Evolutionary conservation across 2,797 vertebrate genomes (phyloP), one percentile per base, ranked within the genome.

Genomic region (Ataeniobius toweri): DNA sequence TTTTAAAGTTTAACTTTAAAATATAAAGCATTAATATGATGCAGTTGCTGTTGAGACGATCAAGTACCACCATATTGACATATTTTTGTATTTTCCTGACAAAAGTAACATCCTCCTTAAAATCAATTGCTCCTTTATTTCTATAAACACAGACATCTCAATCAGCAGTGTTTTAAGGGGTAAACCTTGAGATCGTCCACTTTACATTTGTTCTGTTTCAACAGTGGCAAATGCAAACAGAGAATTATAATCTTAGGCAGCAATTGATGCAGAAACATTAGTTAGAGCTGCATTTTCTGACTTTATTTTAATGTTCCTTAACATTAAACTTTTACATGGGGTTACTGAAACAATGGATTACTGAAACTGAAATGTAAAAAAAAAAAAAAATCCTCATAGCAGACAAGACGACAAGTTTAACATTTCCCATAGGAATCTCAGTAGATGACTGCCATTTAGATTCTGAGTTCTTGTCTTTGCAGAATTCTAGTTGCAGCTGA

Each of bases 201-300:
- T 80, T 88, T 86, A 89, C 91, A 84, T 86, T 85, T 79, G 75
- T 79, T 88, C 79, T 80, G 75, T 87, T 90, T 81, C 72, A 85
- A 74, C 61, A 10, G 1, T 63, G 69, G 69, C 78, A 86, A 77
- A 78, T 87, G 82, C 67, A 85, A 88, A 88, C 78, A 80, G 59
- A 8, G 70, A 48, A 84, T 28, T 77, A 65, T 80, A 80, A 82
- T 75, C 75, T 20, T 74, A 70, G 71, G 13, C 71, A 28, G 59
- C 51, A 50, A 85, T 81, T 31, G 84, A 82, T 88, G 80, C 41
- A 85, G 77, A 81, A 67, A 56, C 73, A 75, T n/a, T 65, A 31
- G 56, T 74, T 39, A 28, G 75, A 79, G 73, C 71, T 85, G 58
- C 65, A 76, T 82, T 82, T 71, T 24, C 1, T 3, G 69, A 72